A percentile compares a stretch with the other conserved stretches of the same genome.
Evolutionary conservation across 2,797 vertebrate genomes (phyloP).

Genomic region (Catamblyrhynchus diadema): DNA sequence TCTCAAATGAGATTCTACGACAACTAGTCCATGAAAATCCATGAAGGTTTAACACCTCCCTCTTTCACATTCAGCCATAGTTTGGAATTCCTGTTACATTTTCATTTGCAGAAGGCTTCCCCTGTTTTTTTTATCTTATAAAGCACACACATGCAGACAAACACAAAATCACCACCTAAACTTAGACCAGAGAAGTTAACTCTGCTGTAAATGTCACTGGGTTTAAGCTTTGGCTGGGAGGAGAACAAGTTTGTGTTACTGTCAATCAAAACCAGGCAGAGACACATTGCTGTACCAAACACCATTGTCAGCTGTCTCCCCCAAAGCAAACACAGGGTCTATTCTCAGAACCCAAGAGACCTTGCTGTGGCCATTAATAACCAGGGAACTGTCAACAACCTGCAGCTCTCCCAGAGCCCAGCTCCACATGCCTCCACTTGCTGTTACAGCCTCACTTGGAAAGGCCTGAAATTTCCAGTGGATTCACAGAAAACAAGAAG

Average conservation of each 20-base stretch:
- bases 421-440: background rate
- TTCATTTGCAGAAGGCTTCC: background rate
- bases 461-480: background rate
- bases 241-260: slow-evolving; percentile 19
- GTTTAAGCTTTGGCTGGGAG: slow-evolving; percentile 6
- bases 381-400: background rate
- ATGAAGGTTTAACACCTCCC: background rate
- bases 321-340: slow-evolving; percentile 40
- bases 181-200: slow-evolving; percentile 11
- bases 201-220: slow-evolving; percentile 65
- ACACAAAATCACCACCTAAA: slow-evolving; percentile 53
- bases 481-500: background rate
- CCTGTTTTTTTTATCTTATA: background rate
- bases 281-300: slow-evolving; percentile 19
- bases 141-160: background rate
- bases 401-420: background rate
- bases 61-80: background rate
- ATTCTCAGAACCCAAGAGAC: slow-evolving; percentile 27
- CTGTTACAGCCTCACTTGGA: background rate
- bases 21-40: background rate
- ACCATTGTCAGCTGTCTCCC: slow-evolving; percentile 67
- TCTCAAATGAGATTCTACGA: background rate
- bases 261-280: slow-evolving; percentile 61
- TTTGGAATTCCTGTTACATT: background rate
- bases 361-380: slow-evolving; percentile 40